Percentiles rank a stretch among this genome's conserved stretches.
phyloP scores from a whole-genome alignment of 2,113 vertebrate genomes.

The Myrmophylax atrothorax region DNA sequence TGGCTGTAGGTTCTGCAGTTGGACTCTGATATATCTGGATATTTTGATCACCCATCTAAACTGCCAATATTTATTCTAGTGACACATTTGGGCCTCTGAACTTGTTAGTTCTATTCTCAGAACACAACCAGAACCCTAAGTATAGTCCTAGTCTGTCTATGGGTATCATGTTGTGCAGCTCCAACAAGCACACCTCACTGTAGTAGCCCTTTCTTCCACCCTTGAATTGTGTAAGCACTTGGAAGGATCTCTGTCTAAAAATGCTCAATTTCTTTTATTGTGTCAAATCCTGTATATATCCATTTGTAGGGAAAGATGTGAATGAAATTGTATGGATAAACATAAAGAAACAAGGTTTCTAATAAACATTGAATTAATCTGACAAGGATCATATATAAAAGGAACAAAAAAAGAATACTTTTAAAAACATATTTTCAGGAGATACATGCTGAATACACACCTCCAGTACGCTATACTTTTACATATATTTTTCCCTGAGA shows the following conservation, averaged over 20 bases:
- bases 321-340: neutral
- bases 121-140: slow-evolving; percentile 54
- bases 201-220: slow-evolving; percentile 42
- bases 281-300: neutral
- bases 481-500: neutral
- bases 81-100: slow-evolving; percentile 21
- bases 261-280: neutral
- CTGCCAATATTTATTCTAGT: slow-evolving; percentile 59
- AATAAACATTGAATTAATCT: neutral
- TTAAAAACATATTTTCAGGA: neutral
- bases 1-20: slow-evolving; percentile 34
- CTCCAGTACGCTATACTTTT: neutral
- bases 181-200: slow-evolving; percentile 11
- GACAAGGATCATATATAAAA: neutral
- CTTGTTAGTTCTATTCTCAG: slow-evolving; percentile 47
- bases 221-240: neutral
- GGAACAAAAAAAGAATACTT: neutral
- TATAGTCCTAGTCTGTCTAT: slow-evolving; percentile 55
- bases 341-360: neutral
- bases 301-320: neutral
- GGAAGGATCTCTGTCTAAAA: neutral
- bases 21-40: slow-evolving; percentile 28
- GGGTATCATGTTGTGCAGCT: slow-evolving; percentile 44
- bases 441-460: neutral
- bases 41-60: slow-evolving; percentile 56